Percentiles rank a stretch among this genome's conserved stretches.
Evolutionary conservation across 35 echinoderm and acorn worm species (phyloP).

Genomic region (Acanthaster planci): DNA sequence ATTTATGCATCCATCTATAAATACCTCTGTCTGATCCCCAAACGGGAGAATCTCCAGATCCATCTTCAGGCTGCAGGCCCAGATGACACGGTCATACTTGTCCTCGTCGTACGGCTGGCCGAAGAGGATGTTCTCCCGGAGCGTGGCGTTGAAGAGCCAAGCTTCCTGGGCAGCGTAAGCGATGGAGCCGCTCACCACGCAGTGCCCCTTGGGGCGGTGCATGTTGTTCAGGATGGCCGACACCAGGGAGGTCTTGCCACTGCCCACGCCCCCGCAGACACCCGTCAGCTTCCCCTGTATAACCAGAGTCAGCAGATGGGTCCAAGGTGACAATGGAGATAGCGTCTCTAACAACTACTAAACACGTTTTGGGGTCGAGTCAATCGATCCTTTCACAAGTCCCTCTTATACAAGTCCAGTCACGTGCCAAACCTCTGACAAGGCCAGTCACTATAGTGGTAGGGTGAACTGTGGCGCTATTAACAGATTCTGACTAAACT

Average conservation of each 20-base stretch:
- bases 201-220: conserved; percentile 69
- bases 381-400: too few species aligned
- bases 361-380: too few species aligned
- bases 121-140: conserved; percentile 94
- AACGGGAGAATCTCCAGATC: conserved; percentile 84
- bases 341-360: too few species aligned
- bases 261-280: conserved; percentile 83
- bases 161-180: conserved; percentile 92
- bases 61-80: conserved; percentile 72
- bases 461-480: too few species aligned
- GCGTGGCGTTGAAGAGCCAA: conserved; percentile 91
- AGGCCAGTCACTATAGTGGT: too few species aligned
- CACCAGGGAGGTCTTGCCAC: conserved; percentile 88
- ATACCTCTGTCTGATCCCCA: conserved; percentile 96
- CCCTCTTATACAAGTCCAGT: too few species aligned
- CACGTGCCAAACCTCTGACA: too few species aligned
- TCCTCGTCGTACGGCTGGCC: conserved; percentile 79
- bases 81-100: conserved; percentile 64
- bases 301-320: too few species aligned
- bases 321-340: too few species aligned
- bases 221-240: conserved; percentile 81
- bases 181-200: conserved; percentile 62
- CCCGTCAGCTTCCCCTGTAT: conserved; percentile 79
- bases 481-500: too few species aligned
- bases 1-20: too few species aligned